Evolutionary conservation across 2,888 invertebrate genomes (phyloP).

Genomic region (Apodemia hepburni): DNA sequence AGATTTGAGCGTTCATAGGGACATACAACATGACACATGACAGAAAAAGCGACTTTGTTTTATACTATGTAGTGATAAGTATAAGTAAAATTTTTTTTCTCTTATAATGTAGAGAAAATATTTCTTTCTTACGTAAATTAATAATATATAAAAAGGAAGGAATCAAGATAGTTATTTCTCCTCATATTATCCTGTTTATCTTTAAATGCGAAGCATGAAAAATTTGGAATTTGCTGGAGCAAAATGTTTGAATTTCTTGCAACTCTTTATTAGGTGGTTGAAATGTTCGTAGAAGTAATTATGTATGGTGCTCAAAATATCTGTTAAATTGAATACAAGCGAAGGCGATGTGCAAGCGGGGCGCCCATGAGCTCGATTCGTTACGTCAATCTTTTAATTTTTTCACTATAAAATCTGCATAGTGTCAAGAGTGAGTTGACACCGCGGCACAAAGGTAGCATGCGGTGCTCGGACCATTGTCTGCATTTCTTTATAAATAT

Average conservation of each 20-base stretch:
- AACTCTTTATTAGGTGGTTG: conserved; percentile 67
- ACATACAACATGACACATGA: too few relatives aligned
- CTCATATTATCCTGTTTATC: conserved; percentile 17
- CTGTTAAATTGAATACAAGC: conserved; percentile 52
- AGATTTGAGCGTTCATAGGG: too few relatives aligned
- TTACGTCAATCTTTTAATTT: conserved; percentile 74
- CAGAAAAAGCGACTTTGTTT: too few relatives aligned
- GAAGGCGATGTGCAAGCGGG: conserved; percentile 54
- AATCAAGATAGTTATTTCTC: neutral
- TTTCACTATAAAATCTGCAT: conserved; percentile 70
- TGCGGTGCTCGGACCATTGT: conserved; percentile 65
- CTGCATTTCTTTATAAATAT: conserved; percentile 76
- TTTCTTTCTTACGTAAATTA: too few relatives aligned
- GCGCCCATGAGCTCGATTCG: conserved; percentile 66
- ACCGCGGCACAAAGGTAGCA: conserved; percentile 64
- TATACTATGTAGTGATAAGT: too few relatives aligned
- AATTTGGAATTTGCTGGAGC: conserved; percentile 46
- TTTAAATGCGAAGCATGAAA: conserved; percentile 41
- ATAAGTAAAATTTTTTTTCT: too few relatives aligned
- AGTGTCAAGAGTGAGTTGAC: conserved; percentile 64
- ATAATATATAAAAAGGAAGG: too few relatives aligned
- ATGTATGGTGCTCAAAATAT: conserved; percentile 69
- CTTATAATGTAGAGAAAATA: too few relatives aligned
- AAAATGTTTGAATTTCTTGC: conserved; percentile 52
- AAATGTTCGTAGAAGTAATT: conserved; percentile 71